Conservation (phyloP, 2,113 vertebrate species). For the Chloropsis hardwickii region DNA sequence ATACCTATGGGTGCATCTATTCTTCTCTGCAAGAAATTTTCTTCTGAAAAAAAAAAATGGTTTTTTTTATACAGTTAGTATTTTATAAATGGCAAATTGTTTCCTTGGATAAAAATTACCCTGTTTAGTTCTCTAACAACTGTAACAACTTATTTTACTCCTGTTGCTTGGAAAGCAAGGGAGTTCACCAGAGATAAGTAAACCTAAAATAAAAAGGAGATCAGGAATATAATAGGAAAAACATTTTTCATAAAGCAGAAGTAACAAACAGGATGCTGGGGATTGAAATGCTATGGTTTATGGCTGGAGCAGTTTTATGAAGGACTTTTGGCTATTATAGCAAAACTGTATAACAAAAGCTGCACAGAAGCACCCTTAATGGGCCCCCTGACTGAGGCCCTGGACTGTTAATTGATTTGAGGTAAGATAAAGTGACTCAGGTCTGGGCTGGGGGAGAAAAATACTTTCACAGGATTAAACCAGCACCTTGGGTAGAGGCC, state of each 20-base stretch:
- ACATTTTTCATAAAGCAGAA: background rate
- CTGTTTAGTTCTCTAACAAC: background rate
- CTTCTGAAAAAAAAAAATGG: too few relatives aligned
- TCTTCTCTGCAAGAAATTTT: background rate
- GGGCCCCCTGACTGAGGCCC: background rate
- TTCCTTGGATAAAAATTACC: background rate
- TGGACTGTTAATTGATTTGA: background rate
- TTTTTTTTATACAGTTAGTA: background rate
- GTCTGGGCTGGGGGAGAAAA: background rate
- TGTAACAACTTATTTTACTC: background rate
- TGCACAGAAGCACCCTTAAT: background rate
- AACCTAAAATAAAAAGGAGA: background rate
- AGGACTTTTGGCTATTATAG: background rate
- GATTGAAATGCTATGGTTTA: background rate
- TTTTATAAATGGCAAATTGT: background rate
- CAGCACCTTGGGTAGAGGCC: background rate
- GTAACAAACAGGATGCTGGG: background rate
- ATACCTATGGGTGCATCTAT: background rate
- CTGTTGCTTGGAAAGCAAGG: background rate
- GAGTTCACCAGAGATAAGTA: background rate
- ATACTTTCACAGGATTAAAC: background rate
- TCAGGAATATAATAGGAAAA: background rate
- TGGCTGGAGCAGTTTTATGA: background rate
- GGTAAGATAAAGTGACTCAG: background rate
- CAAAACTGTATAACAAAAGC: background rate